A percentile compares a stretch with the other conserved stretches of the same genome.
Conservation (phyloP, 2,888 invertebrate species). For the Ochlodes sylvanus region DNA sequence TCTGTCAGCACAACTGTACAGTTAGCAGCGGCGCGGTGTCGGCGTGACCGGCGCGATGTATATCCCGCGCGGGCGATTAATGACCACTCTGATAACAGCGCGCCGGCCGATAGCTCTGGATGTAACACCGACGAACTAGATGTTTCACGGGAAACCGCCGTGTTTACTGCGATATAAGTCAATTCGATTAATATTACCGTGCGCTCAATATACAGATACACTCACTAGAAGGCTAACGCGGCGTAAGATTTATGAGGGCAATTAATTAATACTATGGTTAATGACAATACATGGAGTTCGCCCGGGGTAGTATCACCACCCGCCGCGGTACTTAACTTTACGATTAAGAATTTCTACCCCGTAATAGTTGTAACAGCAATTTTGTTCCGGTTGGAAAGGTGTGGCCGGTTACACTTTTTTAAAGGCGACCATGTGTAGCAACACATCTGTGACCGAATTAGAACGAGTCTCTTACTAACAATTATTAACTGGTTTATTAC, state of each 20-base stretch:
- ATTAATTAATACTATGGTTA: too few species aligned
- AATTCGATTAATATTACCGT: not conserved
- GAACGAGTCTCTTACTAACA: too few species aligned
- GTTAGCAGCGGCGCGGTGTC: slow-evolving; percentile 22
- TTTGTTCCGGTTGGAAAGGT: too few species aligned
- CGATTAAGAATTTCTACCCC: too few species aligned
- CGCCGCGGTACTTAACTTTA: too few species aligned
- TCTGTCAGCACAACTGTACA: slow-evolving; percentile 21
- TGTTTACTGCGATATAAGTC: slow-evolving; percentile 1
- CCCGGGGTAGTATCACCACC: too few species aligned
- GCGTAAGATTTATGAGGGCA: not conserved
- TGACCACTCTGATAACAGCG: slow-evolving; percentile 21
- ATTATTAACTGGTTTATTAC: too few species aligned
- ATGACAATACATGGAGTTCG: too few species aligned
- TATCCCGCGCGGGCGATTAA: slow-evolving; percentile 24
- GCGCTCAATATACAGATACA: not conserved
- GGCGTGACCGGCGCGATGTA: slow-evolving; percentile 20
- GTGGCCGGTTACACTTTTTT: too few species aligned
- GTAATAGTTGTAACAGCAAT: too few species aligned
- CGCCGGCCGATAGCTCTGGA: slow-evolving; percentile 6
- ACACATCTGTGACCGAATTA: too few species aligned
- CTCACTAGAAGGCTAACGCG: not conserved
- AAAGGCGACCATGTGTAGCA: too few species aligned
- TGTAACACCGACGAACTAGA: not conserved
- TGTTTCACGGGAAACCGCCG: slow-evolving; percentile 6